phyloP scores from a whole-genome alignment of 2,888 invertebrate genomes.

The Dynastes maya region DNA sequence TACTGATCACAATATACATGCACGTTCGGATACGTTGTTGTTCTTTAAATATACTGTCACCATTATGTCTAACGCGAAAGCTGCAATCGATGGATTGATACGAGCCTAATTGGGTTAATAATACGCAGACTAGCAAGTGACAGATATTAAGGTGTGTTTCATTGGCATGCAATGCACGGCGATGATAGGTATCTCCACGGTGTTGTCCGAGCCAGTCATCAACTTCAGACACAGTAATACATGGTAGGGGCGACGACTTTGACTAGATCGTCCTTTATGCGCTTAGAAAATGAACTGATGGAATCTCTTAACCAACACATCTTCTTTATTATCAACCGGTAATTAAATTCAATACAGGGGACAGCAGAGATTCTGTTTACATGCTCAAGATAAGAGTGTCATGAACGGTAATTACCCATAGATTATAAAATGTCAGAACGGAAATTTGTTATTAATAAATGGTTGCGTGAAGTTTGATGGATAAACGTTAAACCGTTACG shows the following conservation, averaged over 20 bases:
- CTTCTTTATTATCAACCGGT: slow-evolving; percentile 32
- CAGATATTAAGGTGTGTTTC: slow-evolving; percentile 33
- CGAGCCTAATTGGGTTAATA: slow-evolving; percentile 40
- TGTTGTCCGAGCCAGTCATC: slow-evolving; percentile 21
- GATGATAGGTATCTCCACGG: slow-evolving; percentile 20
- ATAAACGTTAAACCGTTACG: slow-evolving; percentile 25
- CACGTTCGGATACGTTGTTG: not conserved
- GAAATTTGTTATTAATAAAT: slow-evolving; percentile 42
- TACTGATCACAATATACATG: not conserved
- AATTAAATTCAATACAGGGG: slow-evolving; percentile 43
- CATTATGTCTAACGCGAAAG: not conserved
- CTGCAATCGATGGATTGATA: not conserved
- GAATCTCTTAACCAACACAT: slow-evolving; percentile 42
- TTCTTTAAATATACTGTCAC: slow-evolving; percentile 10
- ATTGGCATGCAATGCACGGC: slow-evolving; percentile 7
- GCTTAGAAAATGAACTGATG: slow-evolving; percentile 39
- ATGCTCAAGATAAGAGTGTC: slow-evolving; percentile 24
- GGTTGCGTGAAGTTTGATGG: slow-evolving; percentile 10
- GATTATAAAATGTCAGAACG: slow-evolving; percentile 32
- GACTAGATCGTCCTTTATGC: slow-evolving; percentile 8
- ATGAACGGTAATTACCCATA: slow-evolving; percentile 27
- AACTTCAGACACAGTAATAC: not conserved
- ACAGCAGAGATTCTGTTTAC: slow-evolving; percentile 26
- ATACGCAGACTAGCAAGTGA: slow-evolving; percentile 27
- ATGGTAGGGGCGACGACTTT: not conserved